phyloP scores from a whole-genome alignment of 2,888 invertebrate species.

The Prosapia bicincta region DNA sequence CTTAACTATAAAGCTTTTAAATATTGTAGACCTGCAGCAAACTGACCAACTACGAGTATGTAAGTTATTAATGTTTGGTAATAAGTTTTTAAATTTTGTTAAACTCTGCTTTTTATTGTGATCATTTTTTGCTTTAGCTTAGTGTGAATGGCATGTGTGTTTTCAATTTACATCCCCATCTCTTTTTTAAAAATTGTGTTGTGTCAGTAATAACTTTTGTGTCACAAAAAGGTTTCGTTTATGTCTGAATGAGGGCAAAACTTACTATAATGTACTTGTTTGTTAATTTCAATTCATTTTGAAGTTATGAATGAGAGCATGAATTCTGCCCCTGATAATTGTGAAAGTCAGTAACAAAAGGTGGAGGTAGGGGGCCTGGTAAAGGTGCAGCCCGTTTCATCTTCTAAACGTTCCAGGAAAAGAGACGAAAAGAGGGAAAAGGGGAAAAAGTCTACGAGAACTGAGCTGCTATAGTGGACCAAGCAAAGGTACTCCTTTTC shows the following conservation, averaged over 20 bases:
- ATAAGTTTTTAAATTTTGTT: too few relatives aligned
- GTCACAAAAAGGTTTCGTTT: not conserved
- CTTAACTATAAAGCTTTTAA: too few relatives aligned
- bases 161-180: not conserved
- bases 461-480: constrained; percentile 59
- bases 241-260: not conserved
- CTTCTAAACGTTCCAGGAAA: constrained; percentile 42
- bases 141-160: not conserved
- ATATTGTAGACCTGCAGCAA: too few relatives aligned
- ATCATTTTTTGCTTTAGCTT: not conserved
- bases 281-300: not conserved
- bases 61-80: too few relatives aligned
- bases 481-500: constrained; percentile 49
- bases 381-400: constrained; percentile 14
- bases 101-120: too few relatives aligned
- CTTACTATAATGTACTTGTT: not conserved
- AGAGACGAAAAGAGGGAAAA: constrained; percentile 53
- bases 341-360: constrained; percentile 5
- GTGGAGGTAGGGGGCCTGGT: constrained; percentile 22
- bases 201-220: not conserved
- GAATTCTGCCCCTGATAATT: not conserved
- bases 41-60: too few relatives aligned
- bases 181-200: constrained; percentile 9
- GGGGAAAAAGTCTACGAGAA: constrained; percentile 58
- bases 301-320: constrained; percentile 10